Evolutionary conservation across 2,113 vertebrate genomes (phyloP).

Genomic region (Rhegmatorhina hoffmannsi): DNA sequence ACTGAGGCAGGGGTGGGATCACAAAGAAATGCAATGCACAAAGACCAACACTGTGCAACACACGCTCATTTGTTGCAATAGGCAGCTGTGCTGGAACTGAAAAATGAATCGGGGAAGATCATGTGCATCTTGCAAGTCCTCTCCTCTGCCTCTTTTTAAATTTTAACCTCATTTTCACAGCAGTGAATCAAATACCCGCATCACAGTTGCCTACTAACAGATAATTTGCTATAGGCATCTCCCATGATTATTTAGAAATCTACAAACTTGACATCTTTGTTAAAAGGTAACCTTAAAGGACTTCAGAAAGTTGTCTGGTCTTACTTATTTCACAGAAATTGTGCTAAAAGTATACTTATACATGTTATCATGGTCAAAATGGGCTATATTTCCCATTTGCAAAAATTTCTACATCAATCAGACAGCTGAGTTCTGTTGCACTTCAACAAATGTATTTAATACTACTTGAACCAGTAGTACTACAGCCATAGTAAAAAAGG

Average conservation of each 20-base stretch:
- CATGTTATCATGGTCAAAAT: neutral
- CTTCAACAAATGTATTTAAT: neutral
- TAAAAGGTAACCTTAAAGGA: neutral
- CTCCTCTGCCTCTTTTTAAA: neutral
- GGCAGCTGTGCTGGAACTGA: neutral
- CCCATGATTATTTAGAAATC: neutral
- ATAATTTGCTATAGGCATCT: neutral
- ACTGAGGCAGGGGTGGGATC: accelerated
- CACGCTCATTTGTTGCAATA: neutral
- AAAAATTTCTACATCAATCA: neutral
- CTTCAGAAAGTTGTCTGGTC: neutral
- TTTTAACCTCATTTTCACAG: neutral
- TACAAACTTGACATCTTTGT: neutral
- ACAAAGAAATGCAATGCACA: accelerated
- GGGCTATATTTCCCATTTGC: neutral
- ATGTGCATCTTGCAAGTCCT: neutral
- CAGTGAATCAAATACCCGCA: neutral
- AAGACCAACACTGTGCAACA: neutral
- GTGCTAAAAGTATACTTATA: neutral
- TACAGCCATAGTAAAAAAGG: neutral
- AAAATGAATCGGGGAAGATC: accelerated
- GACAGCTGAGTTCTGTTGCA: neutral
- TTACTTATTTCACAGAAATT: neutral
- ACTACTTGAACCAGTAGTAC: neutral
- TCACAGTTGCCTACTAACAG: neutral